Evolutionary conservation across 2,113 vertebrate genomes (phyloP).

Genomic region (Struthidea cinerea): DNA sequence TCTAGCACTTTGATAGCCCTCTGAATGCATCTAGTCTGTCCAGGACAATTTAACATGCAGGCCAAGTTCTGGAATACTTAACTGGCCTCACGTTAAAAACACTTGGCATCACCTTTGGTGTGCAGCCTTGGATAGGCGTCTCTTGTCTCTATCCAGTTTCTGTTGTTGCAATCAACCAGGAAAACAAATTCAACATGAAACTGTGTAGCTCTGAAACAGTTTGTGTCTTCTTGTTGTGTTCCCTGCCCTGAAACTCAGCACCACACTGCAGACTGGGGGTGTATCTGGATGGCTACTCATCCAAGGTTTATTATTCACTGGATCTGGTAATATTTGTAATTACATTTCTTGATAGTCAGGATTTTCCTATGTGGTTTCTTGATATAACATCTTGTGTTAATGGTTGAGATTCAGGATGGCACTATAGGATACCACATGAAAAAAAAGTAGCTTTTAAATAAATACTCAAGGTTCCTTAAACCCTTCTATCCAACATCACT

Average conservation of each 20-base stretch:
- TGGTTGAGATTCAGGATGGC: neutral
- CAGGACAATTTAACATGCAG: neutral
- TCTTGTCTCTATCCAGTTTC: neutral
- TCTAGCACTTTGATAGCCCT: neutral
- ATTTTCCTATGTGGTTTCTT: constrained; percentile 34
- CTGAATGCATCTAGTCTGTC: neutral
- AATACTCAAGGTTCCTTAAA: neutral
- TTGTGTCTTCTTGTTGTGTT: neutral
- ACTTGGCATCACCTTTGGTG: neutral
- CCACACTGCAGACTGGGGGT: neutral
- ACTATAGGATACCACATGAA: constrained; percentile 14
- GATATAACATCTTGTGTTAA: neutral
- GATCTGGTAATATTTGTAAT: neutral
- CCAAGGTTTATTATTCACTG: neutral
- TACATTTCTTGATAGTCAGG: neutral
- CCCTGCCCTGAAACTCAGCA: neutral
- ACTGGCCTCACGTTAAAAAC: neutral
- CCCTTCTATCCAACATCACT: neutral
- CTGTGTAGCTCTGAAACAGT: neutral
- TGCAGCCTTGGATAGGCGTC: neutral
- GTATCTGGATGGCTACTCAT: neutral
- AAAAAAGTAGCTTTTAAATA: neutral
- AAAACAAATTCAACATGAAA: neutral
- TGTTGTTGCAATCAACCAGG: neutral
- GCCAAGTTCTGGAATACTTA: neutral